Conservation (phyloP, 2,113 vertebrate species). For the Muscicapa adusta region DNA sequence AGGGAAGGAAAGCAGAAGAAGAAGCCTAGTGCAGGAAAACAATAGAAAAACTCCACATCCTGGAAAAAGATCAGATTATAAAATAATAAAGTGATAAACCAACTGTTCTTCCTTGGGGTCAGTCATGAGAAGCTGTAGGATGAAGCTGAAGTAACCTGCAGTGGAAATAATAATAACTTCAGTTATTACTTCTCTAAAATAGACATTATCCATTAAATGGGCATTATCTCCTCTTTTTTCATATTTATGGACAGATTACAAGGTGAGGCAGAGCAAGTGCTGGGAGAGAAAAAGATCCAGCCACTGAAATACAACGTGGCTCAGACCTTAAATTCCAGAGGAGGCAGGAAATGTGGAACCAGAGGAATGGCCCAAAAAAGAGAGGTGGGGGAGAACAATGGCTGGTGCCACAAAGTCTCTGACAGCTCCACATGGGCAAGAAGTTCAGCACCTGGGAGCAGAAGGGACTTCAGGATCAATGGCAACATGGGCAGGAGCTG, state of each 20-base stretch:
- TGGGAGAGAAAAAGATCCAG: not conserved
- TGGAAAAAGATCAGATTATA: not conserved
- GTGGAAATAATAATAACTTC: not conserved
- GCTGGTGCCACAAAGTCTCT: accelerated
- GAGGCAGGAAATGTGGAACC: not conserved
- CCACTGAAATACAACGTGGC: not conserved
- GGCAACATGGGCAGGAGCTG: not conserved
- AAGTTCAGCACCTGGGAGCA: not conserved
- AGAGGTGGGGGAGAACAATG: not conserved
- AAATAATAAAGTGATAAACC: not conserved
- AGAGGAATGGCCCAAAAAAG: not conserved
- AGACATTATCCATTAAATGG: not conserved
- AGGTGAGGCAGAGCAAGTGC: not conserved
- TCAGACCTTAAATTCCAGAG: not conserved
- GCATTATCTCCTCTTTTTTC: not conserved
- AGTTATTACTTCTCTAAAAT: not conserved
- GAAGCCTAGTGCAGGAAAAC: not conserved
- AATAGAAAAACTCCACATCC: not conserved
- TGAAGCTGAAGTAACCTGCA: not conserved
- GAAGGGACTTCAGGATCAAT: not conserved
- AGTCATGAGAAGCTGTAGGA: not conserved
- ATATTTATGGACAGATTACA: not conserved
- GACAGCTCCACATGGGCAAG: not conserved
- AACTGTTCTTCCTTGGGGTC: not conserved
- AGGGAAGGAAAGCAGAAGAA: not conserved